phyloP scores from a whole-genome alignment of 2,113 vertebrate species.

The Monopterus albus region DNA sequence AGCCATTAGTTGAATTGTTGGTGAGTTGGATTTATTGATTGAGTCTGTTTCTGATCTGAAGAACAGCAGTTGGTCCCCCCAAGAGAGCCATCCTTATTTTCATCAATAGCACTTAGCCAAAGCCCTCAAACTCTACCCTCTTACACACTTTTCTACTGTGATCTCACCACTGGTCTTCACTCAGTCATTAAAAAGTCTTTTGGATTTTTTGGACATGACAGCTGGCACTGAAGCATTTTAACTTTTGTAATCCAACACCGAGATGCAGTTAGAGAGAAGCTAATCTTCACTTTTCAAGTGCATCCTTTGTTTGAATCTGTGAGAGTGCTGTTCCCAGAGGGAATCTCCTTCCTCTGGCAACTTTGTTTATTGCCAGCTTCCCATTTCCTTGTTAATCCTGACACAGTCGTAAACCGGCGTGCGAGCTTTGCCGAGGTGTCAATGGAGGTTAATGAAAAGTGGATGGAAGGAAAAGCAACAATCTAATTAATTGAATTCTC shows the following conservation, averaged over 20 bases:
- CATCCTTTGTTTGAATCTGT: slow-evolving; percentile 15
- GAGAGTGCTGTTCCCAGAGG: slow-evolving; percentile 45
- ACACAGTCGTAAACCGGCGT: slow-evolving; percentile 63
- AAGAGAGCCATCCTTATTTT: slow-evolving; percentile 57
- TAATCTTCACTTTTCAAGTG: slow-evolving; percentile 12
- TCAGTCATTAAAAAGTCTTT: slow-evolving; percentile 38
- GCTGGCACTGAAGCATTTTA: slow-evolving; percentile 3
- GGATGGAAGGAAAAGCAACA: slow-evolving; percentile 76
- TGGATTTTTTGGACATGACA: slow-evolving; percentile 6
- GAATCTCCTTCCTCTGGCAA: slow-evolving; percentile 57
- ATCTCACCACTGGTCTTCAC: slow-evolving; percentile 29
- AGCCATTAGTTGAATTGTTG: slow-evolving; percentile 33
- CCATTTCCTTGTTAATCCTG: slow-evolving; percentile 76
- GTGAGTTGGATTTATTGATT: slow-evolving; percentile 59
- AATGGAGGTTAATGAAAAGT: slow-evolving; percentile 81
- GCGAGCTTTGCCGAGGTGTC: slow-evolving; percentile 58
- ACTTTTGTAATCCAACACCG: slow-evolving; percentile 7
- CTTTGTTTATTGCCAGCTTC: slow-evolving; percentile 75
- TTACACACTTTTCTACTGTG: slow-evolving; percentile 43
- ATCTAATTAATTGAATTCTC: slow-evolving; percentile 78
- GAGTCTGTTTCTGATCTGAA: slow-evolving; percentile 65
- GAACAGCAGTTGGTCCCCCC: slow-evolving; percentile 47
- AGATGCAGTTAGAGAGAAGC: slow-evolving; percentile 24
- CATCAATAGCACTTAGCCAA: slow-evolving; percentile 70
- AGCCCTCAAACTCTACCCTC: slow-evolving; percentile 45